Conservation (phyloP, 2,797 vertebrate species). For the Phataginus tetradactyla region DNA sequence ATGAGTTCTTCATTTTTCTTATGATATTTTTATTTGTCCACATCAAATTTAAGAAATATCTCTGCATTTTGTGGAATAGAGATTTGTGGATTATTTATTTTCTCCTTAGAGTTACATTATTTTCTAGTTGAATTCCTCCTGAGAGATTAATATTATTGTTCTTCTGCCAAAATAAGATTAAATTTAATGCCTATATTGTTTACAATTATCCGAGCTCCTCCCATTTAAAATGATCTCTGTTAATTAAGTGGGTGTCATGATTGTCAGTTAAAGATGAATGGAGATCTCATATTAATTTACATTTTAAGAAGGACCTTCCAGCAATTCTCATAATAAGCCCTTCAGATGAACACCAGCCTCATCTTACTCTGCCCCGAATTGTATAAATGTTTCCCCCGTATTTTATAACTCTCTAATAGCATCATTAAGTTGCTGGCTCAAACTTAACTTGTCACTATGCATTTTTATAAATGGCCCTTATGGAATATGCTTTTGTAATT, state of each 20-base stretch:
- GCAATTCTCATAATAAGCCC: neutral
- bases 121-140: neutral
- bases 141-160: neutral
- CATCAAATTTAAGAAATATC: neutral
- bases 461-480: neutral
- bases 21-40: neutral
- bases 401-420: neutral
- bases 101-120: neutral
- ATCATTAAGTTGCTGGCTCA: neutral
- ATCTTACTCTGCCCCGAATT: neutral
- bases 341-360: neutral
- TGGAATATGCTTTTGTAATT: neutral
- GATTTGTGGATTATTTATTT: neutral
- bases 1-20: neutral
- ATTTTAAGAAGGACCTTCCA: neutral
- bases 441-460: neutral
- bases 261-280: neutral
- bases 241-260: neutral
- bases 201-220: neutral
- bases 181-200: neutral
- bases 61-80: neutral
- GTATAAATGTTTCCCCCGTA: neutral
- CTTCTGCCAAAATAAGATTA: neutral
- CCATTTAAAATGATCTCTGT: neutral
- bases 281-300: neutral